Evolutionary conservation across 1,140 invertebrate genomes (phyloP).

Genomic region (Papilio aristodemus): DNA sequence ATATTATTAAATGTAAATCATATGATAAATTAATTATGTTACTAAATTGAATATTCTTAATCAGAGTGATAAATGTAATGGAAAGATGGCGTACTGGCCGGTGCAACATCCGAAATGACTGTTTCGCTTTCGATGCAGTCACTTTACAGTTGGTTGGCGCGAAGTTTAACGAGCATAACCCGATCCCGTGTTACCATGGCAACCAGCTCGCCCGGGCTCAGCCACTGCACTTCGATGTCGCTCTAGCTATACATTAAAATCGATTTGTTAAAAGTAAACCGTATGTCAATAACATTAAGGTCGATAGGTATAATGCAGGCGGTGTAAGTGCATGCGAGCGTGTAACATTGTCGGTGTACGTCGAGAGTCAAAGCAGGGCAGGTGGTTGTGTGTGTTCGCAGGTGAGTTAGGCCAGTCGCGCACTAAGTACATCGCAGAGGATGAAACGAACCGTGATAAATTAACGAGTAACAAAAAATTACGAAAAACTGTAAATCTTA

Average conservation of each 20-base stretch:
- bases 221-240: slow-evolving; percentile 39
- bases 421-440: too few species aligned
- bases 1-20: slow-evolving; percentile 36
- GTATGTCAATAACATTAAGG: slow-evolving; percentile 48
- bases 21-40: background rate
- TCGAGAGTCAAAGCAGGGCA: slow-evolving; percentile 37
- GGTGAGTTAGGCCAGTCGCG: slow-evolving; percentile 62
- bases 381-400: slow-evolving; percentile 45
- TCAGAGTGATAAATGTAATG: too few species aligned
- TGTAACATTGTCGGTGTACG: slow-evolving; percentile 52
- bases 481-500: too few species aligned
- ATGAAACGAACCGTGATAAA: too few species aligned
- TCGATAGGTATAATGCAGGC: slow-evolving; percentile 40
- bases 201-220: slow-evolving; percentile 45
- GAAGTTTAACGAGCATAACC: slow-evolving; percentile 60
- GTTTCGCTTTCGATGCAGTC: slow-evolving; percentile 62
- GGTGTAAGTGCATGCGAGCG: slow-evolving; percentile 58
- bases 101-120: slow-evolving; percentile 54
- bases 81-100: slow-evolving; percentile 24
- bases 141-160: slow-evolving; percentile 56
- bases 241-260: slow-evolving; percentile 31
- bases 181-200: slow-evolving; percentile 41
- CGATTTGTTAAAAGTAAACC: slow-evolving; percentile 43
- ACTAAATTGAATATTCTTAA: background rate
- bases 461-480: too few species aligned